Evolutionary conservation across 2,888 invertebrate genomes (phyloP).

Genomic region (Melipona beecheii): DNA sequence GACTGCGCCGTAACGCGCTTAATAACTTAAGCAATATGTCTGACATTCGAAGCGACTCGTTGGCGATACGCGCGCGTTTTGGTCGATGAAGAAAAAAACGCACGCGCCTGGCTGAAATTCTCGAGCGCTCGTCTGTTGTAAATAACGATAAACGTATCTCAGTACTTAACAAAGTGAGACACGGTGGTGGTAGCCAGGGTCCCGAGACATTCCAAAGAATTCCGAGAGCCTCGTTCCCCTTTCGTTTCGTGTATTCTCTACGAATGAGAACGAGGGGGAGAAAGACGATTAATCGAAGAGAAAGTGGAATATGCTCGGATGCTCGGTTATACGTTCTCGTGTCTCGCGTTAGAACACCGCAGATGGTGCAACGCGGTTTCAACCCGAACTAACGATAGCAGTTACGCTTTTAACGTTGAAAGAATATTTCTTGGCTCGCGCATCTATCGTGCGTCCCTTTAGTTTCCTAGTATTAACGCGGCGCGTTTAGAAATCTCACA

Average conservation of each 20-base stretch:
- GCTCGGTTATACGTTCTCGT: background rate
- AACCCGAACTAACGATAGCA: conserved; percentile 58
- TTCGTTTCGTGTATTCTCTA: conserved; percentile 6
- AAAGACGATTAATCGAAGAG: conserved; percentile 13
- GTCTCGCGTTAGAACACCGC: conserved; percentile 15
- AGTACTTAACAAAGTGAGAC: conserved; percentile 52
- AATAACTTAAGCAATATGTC: conserved; percentile 54
- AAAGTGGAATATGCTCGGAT: conserved; percentile 8
- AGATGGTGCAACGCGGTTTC: conserved; percentile 18
- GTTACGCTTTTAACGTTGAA: conserved; percentile 53
- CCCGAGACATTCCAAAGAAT: conserved; percentile 5
- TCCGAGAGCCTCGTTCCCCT: conserved; percentile 31
- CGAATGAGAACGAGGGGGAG: conserved; percentile 22
- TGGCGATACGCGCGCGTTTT: background rate
- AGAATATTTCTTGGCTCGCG: conserved; percentile 47
- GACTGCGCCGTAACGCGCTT: conserved; percentile 50
- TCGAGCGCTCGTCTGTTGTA: conserved; percentile 49
- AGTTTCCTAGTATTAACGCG: conserved; percentile 58
- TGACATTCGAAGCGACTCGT: conserved; percentile 9
- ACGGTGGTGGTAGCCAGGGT: conserved; percentile 8
- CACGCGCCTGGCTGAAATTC: background rate
- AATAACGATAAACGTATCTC: conserved; percentile 48
- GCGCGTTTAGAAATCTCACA: conserved; percentile 51
- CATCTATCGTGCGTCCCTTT: conserved; percentile 44
- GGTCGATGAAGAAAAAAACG: background rate